A percentile compares a stretch with the other conserved stretches of the same genome.
phyloP scores from a whole-genome alignment of 2,888 invertebrate species.

The Desoria tigrina region DNA sequence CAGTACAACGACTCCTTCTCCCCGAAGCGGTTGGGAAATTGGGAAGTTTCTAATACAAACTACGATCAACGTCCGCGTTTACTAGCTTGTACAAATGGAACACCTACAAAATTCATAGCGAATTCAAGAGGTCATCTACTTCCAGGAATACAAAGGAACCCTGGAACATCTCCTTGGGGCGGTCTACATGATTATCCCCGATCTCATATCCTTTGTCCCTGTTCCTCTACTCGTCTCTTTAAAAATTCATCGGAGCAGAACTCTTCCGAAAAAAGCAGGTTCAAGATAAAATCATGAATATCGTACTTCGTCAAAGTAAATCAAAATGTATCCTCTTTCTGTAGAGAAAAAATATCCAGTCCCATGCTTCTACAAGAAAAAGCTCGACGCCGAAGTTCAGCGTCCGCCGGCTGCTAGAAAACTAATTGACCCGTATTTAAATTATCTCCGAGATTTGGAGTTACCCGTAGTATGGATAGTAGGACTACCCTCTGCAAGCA shows the following conservation, averaged over 20 bases:
- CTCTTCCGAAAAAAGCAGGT: not conserved
- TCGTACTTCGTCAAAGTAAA: not conserved
- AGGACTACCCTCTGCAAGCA: conserved; percentile 34
- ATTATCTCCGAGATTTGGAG: conserved; percentile 30
- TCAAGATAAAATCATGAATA: not conserved
- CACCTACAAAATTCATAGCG: conserved; percentile 33
- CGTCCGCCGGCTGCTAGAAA: conserved; percentile 11
- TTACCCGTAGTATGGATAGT: conserved; percentile 45
- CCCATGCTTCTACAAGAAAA: conserved; percentile 25
- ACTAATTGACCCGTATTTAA: conserved; percentile 29
- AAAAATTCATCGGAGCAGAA: conserved; percentile 9
- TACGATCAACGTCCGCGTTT: not conserved
- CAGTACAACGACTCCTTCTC: conserved; percentile 47
- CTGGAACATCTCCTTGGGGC: conserved; percentile 46
- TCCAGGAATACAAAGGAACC: conserved; percentile 31
- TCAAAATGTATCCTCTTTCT: not conserved
- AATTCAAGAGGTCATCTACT: conserved; percentile 44
- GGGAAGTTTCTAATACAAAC: conserved; percentile 35
- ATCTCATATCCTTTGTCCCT: not conserved
- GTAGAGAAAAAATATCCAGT: not conserved
- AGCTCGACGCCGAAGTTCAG: not conserved
- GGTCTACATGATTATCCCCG: conserved; percentile 19
- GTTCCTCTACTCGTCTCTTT: not conserved
- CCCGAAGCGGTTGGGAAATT: conserved; percentile 44
- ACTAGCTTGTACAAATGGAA: too few species aligned